These are phyloP conservation scores for Ciconia maguari DNA, from an alignment of 2,113 vertebrate genomes.

Conservation along the genomic window DNA sequence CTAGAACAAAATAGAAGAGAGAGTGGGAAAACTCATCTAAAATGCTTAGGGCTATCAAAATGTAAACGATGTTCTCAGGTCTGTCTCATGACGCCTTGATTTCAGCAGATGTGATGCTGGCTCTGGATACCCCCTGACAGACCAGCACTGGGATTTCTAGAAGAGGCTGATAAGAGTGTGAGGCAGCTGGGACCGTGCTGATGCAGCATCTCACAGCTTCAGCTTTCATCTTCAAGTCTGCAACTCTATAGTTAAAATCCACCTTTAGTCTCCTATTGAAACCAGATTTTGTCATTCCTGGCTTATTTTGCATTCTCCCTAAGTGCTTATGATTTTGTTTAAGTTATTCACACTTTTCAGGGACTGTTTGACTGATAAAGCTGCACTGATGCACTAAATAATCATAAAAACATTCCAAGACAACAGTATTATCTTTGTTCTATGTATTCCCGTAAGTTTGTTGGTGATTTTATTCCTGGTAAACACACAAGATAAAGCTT, in stretches of 20 bases:
- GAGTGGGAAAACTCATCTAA: neutral
- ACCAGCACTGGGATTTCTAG: neutral
- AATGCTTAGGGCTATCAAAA: neutral
- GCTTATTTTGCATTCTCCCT: neutral
- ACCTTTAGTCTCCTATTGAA: neutral
- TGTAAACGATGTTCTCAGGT: neutral
- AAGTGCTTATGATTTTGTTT: neutral
- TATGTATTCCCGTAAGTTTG: neutral
- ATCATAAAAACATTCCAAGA: neutral
- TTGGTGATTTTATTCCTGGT: neutral
- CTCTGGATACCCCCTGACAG: neutral
- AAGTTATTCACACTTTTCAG: neutral
- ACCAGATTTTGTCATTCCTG: neutral
- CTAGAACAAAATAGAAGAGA: neutral
- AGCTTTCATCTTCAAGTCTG: neutral
- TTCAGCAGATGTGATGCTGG: neutral
- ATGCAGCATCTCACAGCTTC: neutral
- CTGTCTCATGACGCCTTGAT: rapidly evolving
- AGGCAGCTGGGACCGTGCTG: neutral
- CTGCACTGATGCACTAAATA: neutral
- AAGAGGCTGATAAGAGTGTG: neutral
- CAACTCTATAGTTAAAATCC: neutral
- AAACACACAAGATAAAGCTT: neutral
- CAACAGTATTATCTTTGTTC: neutral
- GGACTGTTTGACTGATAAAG: neutral